phyloP scores from a whole-genome alignment of 2,113 vertebrate species.

The Argyrosomus japonicus region DNA sequence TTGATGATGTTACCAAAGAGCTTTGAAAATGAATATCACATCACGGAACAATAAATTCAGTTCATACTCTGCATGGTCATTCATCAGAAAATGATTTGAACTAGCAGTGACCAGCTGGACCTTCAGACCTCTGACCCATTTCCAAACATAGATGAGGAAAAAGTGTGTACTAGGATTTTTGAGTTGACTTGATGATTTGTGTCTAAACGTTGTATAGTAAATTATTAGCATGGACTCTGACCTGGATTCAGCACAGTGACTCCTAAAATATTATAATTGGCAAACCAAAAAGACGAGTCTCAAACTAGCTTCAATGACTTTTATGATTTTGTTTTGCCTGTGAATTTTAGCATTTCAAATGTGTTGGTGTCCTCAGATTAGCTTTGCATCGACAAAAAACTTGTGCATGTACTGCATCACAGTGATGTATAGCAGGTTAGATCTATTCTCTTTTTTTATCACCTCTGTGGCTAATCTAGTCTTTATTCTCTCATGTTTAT shows the following conservation, averaged over 20 bases:
- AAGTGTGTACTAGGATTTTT: not conserved
- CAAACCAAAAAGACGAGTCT: not conserved
- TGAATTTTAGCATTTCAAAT: slow-evolving; percentile 1
- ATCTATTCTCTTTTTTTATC: not conserved
- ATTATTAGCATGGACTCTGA: not conserved
- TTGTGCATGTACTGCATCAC: not conserved
- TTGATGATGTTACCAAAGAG: slow-evolving; percentile 1
- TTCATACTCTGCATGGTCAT: not conserved
- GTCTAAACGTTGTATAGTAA: slow-evolving; percentile 1
- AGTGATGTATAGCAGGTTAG: not conserved
- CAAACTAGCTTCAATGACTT: not conserved
- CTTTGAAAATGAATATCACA: not conserved
- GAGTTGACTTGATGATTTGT: not conserved
- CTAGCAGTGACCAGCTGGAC: not conserved
- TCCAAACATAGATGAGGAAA: not conserved
- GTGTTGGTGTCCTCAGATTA: slow-evolving; percentile 8
- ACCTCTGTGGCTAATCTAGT: slow-evolving; percentile 15
- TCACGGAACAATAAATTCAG: not conserved
- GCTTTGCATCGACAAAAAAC: not conserved
- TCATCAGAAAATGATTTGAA: not conserved
- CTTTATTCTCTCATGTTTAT: slow-evolving; percentile 3
- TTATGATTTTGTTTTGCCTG: not conserved
- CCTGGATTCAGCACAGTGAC: not conserved
- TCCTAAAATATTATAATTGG: not conserved
- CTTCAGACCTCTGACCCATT: too few relatives aligned